These are phyloP conservation scores for Plutella xylostella DNA, from an alignment of 2,888 invertebrate genomes.

Conservation along the genomic window DNA sequence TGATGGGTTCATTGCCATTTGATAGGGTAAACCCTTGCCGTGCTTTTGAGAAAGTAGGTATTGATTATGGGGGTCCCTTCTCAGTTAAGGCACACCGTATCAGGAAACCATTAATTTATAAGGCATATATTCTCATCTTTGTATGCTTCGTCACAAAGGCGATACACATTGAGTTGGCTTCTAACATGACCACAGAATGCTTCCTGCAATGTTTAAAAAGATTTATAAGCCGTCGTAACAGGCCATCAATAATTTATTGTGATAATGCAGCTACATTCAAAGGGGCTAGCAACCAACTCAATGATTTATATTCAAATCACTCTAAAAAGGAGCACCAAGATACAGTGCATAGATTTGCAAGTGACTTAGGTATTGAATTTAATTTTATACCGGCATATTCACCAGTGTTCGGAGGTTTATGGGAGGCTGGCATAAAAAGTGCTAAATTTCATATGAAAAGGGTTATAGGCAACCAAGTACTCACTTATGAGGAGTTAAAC, in stretches of 20 bases:
- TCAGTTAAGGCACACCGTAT: conserved; percentile 11
- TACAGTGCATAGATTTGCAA: background rate
- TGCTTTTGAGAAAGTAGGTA: conserved; percentile 14
- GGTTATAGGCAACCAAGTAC: conserved; percentile 9
- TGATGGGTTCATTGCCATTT: conserved; percentile 17
- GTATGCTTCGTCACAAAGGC: conserved; percentile 17
- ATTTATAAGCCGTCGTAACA: background rate
- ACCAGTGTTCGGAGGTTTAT: conserved; percentile 24
- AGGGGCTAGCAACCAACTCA: conserved; percentile 3
- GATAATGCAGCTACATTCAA: conserved; percentile 3
- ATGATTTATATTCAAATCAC: background rate
- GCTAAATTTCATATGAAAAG: conserved; percentile 22
- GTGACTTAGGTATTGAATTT: conserved; percentile 7
- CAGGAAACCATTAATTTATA: conserved; percentile 9
- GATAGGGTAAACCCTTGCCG: conserved; percentile 11
- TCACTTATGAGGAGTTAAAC: conserved; percentile 21
- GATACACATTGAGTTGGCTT: conserved; percentile 9
- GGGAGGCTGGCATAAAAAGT: conserved; percentile 23
- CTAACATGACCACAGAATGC: background rate
- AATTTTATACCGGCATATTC: conserved; percentile 22
- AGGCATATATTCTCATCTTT: conserved; percentile 16
- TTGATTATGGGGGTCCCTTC: conserved; percentile 17
- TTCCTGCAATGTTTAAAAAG: background rate
- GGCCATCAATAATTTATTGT: background rate
- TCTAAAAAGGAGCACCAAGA: background rate